phyloP scores from a whole-genome alignment of 2,888 invertebrate species.

The Spodoptera littoralis region DNA sequence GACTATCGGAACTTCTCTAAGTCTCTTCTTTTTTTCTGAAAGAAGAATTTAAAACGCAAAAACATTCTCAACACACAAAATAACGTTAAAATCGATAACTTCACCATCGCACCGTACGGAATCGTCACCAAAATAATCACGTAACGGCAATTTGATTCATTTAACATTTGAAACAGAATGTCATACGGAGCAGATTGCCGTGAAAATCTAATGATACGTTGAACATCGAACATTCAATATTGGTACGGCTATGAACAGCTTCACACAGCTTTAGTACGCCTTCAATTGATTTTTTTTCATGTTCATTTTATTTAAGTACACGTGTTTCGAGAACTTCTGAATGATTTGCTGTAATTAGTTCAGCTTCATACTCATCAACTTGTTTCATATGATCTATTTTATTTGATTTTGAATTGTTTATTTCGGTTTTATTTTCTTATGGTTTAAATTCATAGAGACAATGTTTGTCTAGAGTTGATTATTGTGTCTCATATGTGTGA shows the following conservation, averaged over 20 bases:
- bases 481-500: too few relatives aligned
- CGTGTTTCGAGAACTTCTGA: neutral
- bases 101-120: neutral
- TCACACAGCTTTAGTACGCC: neutral
- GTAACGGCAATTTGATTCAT: constrained; percentile 25
- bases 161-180: constrained; percentile 51
- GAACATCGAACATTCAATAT: constrained; percentile 5
- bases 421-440: too few relatives aligned
- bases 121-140: constrained; percentile 17
- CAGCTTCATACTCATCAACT: too few relatives aligned
- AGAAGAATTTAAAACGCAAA: too few relatives aligned
- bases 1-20: too few relatives aligned
- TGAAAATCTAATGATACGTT: constrained; percentile 27
- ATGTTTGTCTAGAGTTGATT: too few relatives aligned
- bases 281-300: neutral
- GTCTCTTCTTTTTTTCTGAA: too few relatives aligned
- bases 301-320: too few relatives aligned
- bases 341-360: neutral
- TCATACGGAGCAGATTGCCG: constrained; percentile 41
- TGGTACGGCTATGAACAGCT: constrained; percentile 17
- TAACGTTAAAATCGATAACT: neutral
- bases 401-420: too few relatives aligned
- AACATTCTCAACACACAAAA: neutral
- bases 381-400: too few relatives aligned
- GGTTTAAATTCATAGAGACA: too few relatives aligned